phyloP scores from a whole-genome alignment of 2,888 invertebrate genomes.

The Lithophane semibrunnea region DNA sequence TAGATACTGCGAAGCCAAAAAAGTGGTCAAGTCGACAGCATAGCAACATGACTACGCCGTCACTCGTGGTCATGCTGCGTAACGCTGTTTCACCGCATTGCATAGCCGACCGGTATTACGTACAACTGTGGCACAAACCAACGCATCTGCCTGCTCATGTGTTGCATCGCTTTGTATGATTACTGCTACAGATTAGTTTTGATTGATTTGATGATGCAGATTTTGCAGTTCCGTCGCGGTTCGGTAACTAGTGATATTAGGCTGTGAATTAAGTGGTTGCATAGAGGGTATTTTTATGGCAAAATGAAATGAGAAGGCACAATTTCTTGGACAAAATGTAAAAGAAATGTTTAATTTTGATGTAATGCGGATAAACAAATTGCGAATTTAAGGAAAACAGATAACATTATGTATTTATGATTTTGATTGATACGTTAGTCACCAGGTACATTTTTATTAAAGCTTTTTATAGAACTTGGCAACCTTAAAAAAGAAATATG shows the following conservation, averaged over 20 bases:
- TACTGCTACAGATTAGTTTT: constrained; percentile 15
- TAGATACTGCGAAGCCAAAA: not conserved
- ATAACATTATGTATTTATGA: not conserved
- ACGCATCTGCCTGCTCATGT: constrained; percentile 32
- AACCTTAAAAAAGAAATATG: not conserved
- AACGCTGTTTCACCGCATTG: constrained; percentile 60
- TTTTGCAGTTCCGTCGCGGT: constrained; percentile 1
- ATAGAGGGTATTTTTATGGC: not conserved
- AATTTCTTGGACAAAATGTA: not conserved
- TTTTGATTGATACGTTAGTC: constrained; percentile 9
- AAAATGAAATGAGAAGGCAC: not conserved
- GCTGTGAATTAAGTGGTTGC: too few species aligned
- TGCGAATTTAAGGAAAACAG: not conserved
- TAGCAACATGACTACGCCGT: not conserved
- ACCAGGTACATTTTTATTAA: not conserved
- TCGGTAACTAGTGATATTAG: not conserved
- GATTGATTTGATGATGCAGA: constrained; percentile 25
- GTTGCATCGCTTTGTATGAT: constrained; percentile 32
- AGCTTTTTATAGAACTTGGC: not conserved
- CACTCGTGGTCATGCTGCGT: constrained; percentile 34
- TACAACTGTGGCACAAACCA: constrained; percentile 13
- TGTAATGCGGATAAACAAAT: not conserved
- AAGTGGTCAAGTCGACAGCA: constrained; percentile 19
- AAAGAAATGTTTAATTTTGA: not conserved
- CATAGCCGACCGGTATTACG: constrained; percentile 48